phyloP scores from a whole-genome alignment of 2,888 invertebrate genomes.

The Drosophila incognita region DNA sequence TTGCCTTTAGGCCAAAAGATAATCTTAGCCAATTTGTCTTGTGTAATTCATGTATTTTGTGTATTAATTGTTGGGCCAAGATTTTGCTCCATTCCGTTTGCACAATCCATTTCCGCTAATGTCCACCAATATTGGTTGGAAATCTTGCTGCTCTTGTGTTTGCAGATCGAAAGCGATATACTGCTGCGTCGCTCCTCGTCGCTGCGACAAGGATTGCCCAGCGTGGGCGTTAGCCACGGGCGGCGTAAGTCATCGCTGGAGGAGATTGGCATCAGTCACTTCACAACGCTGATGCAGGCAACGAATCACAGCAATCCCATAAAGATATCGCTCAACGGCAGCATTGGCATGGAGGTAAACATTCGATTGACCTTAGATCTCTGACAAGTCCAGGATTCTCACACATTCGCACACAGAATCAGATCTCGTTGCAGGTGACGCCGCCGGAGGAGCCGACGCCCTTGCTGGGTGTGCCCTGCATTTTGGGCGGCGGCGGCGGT shows the following conservation, averaged over 20 bases:
- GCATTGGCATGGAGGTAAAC: slow-evolving; percentile 90
- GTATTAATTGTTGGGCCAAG: slow-evolving; percentile 25
- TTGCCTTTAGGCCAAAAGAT: slow-evolving; percentile 26
- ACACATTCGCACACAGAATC: slow-evolving; percentile 65
- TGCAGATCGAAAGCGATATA: slow-evolving; percentile 90
- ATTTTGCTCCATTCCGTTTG: not conserved
- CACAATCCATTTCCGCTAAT: slow-evolving; percentile 31
- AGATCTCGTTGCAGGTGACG: slow-evolving; percentile 86
- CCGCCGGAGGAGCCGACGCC: slow-evolving; percentile 88
- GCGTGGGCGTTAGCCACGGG: slow-evolving; percentile 86
- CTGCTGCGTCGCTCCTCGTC: slow-evolving; percentile 93
- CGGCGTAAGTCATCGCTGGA: slow-evolving; percentile 93
- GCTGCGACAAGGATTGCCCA: slow-evolving; percentile 91
- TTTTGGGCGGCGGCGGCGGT: slow-evolving; percentile 75
- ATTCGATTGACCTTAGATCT: not conserved
- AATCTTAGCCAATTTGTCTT: slow-evolving; percentile 65
- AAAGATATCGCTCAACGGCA: slow-evolving; percentile 93
- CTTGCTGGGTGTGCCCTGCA: slow-evolving; percentile 83
- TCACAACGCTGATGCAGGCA: slow-evolving; percentile 88
- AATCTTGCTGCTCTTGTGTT: slow-evolving; percentile 25
- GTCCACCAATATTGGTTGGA: slow-evolving; percentile 36
- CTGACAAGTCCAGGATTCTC: not conserved
- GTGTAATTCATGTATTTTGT: slow-evolving; percentile 42
- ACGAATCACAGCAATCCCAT: slow-evolving; percentile 91
- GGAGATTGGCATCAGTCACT: slow-evolving; percentile 93